Conservation (phyloP, 1,140 invertebrate species). For the Paraescarpia echinospica region DNA sequence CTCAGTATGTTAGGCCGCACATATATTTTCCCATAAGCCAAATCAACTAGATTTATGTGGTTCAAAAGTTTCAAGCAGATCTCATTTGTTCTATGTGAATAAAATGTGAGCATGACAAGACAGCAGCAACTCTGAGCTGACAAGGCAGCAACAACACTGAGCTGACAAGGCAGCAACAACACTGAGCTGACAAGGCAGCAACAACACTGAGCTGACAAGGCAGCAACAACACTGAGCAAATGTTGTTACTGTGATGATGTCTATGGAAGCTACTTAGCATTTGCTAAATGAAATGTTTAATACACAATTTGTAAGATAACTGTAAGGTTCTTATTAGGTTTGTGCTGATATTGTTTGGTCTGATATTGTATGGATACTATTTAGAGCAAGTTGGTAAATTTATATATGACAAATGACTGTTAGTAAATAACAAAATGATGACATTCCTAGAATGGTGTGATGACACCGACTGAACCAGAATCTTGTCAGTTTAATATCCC, state of each 20-base stretch:
- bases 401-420: not conserved
- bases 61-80: not conserved
- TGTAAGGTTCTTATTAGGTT: not conserved
- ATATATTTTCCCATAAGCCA: not conserved
- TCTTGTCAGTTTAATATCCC: not conserved
- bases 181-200: not conserved
- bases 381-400: not conserved
- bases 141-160: not conserved
- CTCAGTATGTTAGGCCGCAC: not conserved
- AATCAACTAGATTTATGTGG: not conserved
- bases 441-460: not conserved
- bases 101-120: not conserved
- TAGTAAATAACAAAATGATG: not conserved
- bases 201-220: not conserved
- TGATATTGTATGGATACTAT: not conserved
- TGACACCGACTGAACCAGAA: not conserved
- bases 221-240: not conserved
- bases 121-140: not conserved
- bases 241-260: not conserved
- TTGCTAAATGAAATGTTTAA: not conserved
- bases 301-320: not conserved
- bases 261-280: not conserved
- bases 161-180: not conserved
- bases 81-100: not conserved
- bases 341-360: not conserved